These are phyloP conservation scores for Anarhynchus alexandrinus DNA, from an alignment of 2,113 vertebrate species.

Conservation along the genomic window DNA sequence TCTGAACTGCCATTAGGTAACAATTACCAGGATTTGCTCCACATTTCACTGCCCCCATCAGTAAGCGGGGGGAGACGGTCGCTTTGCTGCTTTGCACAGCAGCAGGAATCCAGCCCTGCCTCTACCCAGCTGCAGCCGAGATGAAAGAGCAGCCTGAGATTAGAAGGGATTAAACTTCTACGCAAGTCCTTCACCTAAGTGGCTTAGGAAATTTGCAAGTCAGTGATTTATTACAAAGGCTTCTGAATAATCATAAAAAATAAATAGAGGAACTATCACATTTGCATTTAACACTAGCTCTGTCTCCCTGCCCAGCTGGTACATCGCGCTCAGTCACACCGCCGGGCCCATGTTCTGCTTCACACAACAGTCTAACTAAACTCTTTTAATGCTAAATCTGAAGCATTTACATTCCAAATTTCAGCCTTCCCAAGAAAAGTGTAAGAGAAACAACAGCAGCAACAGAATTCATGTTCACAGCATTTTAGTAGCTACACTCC, in stretches of 20 bases:
- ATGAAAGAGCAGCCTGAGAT: neutral
- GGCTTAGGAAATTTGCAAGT: neutral
- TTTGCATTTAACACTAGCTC: neutral
- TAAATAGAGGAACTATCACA: neutral
- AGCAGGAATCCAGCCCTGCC: fast-evolving
- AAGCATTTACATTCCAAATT: neutral
- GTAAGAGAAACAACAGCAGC: neutral
- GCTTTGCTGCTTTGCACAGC: neutral
- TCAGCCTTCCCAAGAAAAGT: neutral
- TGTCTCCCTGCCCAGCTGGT: neutral
- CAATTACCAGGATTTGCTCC: too few species aligned
- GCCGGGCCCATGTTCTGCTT: neutral
- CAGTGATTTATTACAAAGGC: neutral
- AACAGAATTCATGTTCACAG: neutral
- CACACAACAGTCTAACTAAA: neutral
- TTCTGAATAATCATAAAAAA: neutral
- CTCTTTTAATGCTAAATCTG: too few species aligned
- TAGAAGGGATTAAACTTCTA: neutral
- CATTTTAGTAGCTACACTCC: neutral
- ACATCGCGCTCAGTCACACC: fast-evolving
- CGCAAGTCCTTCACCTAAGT: neutral
- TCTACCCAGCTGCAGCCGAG: fast-evolving
- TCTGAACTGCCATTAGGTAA: fast-evolving
- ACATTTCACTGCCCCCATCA: fast-evolving
- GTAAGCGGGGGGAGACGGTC: fast-evolving